Base-by-base conservation (phyloP, 2,113 vertebrate genomes). In the Dissostichus mawsoni region DNA sequence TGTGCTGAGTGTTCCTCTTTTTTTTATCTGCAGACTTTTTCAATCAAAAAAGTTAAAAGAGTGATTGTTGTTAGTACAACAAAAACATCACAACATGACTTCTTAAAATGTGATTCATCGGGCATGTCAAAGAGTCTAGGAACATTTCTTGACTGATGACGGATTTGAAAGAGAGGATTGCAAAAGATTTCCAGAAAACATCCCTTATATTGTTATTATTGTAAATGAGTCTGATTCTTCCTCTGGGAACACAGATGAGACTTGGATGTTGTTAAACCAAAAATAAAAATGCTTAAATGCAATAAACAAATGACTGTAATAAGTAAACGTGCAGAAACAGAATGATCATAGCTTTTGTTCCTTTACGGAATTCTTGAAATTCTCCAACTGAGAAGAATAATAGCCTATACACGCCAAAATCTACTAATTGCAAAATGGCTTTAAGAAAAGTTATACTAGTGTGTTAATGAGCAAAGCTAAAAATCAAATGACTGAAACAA, bases 401-500 rank as follows among this genome's bases (percentile, higher is more conserved):
- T 62, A 14, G 47, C 59, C 25, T 51, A 62, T 50, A 45, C 0
- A 58, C 59, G 55, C 8, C 8, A 36, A 47, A 8, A 23, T 78
- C 65, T 55, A 47, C 11, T 65, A 12, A 9, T 68, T 36, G 18
- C 14, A 47, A 66, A 74, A 75, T 72, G 29, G 8, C 9, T 75
- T 83, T 41, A 23, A 73, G 76, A 62, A 62, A 77, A 56, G 1
- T 8, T 79, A 62, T 76, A 64, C 45, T 18, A 55, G 53, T 29
- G 2, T 61, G 44, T 72, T 73, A 74, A n/a, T 68, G 59, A 62
- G 59, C 0, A 29, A 33, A 69, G 25, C 11, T 51, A 25, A 65
- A 41, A 81, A 82, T 64, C 1, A 63, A 76, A 65, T 62, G 9
- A 80, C 20, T 59, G 36, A 71, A 71, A 67, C 59, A 85, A 59